A percentile compares a stretch with the other conserved stretches of the same genome.
Evolutionary conservation across 2,797 vertebrate species (phyloP).

Genomic region (Mormyrops attenuatus): DNA sequence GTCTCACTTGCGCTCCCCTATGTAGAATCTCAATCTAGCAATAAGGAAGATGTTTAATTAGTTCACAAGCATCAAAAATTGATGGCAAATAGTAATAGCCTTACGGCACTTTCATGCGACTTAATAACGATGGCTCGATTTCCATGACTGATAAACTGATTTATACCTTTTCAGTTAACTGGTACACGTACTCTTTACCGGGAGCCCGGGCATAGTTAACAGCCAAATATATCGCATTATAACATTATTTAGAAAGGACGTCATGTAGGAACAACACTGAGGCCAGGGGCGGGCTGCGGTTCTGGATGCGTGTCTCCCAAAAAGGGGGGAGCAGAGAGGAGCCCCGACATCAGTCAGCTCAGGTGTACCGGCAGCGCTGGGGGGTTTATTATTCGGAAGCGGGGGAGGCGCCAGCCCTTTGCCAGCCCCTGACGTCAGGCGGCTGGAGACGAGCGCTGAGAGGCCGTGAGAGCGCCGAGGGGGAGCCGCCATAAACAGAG

Average conservation of each 20-base stretch:
- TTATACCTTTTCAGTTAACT: not conserved
- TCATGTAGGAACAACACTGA: not conserved
- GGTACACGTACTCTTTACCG: not conserved
- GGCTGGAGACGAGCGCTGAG: conserved; percentile 24
- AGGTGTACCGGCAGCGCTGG: not conserved
- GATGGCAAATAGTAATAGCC: not conserved
- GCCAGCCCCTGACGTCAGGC: conserved; percentile 32
- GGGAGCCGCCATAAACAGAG: conserved; percentile 24
- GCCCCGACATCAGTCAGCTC: not conserved
- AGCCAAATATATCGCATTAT: not conserved
- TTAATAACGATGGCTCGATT: not conserved
- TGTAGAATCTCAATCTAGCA: not conserved
- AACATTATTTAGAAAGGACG: not conserved
- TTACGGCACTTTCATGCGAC: not conserved
- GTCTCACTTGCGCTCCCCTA: not conserved
- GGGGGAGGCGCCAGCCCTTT: conserved; percentile 15
- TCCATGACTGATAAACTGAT: not conserved
- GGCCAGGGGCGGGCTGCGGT: not conserved
- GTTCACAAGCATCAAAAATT: not conserved
- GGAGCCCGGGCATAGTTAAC: not conserved
- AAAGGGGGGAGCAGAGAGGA: not conserved
- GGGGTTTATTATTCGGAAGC: not conserved
- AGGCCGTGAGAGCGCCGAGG: conserved; percentile 17
- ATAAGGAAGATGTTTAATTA: not conserved
- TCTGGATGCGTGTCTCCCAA: not conserved